Percentiles rank a stretch among this genome's conserved stretches.
Conservation (phyloP, 2,888 invertebrate species). For the Hipparchia semele region DNA sequence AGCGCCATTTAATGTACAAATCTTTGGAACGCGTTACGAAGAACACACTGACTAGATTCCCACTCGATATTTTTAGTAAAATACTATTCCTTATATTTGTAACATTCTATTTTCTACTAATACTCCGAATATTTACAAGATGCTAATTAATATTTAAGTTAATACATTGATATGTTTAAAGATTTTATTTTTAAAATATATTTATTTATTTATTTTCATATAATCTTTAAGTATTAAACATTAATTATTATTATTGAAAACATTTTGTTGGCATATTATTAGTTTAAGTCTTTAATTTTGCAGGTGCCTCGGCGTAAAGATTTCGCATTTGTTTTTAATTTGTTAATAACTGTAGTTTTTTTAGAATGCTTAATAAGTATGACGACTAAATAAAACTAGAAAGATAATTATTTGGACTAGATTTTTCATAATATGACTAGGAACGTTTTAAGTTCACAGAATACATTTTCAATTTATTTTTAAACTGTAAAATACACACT, state of each 20-base stretch:
- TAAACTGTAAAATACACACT: neutral
- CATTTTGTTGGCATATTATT: conserved; percentile 29
- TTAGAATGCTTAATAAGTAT: neutral
- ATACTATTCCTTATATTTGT: conserved; percentile 40
- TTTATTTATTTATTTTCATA: too few species aligned
- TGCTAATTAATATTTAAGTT: neutral
- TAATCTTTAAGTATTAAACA: neutral
- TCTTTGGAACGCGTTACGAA: conserved; percentile 81
- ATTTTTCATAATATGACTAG: conserved; percentile 2
- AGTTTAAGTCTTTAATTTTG: too few species aligned
- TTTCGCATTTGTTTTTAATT: too few species aligned
- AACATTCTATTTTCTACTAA: conserved; percentile 33
- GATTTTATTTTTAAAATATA: neutral
- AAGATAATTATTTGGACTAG: neutral
- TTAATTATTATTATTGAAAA: neutral
- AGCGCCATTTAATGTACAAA: conserved; percentile 75
- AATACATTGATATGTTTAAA: conserved; percentile 28
- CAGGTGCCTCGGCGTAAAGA: too few species aligned
- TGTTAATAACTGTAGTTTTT: neutral
- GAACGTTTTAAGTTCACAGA: neutral
- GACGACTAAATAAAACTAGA: neutral
- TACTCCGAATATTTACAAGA: neutral
- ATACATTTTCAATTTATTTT: neutral
- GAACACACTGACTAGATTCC: conserved; percentile 81
- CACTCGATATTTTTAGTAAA: conserved; percentile 59